phyloP scores from a whole-genome alignment of 2,888 invertebrate species.

The Limenitis camilla region DNA sequence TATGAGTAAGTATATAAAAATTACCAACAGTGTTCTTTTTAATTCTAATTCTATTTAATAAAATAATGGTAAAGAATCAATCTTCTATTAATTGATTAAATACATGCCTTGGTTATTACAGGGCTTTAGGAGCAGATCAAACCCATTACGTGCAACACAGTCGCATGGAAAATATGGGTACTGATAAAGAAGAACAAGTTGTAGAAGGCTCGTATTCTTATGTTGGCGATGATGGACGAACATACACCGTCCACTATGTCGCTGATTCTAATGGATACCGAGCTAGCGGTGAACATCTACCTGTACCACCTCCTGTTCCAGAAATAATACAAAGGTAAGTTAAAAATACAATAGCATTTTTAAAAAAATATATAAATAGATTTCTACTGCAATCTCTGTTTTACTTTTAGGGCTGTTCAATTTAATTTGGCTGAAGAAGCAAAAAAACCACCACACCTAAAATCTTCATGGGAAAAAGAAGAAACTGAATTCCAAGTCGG shows the following conservation, averaged over 20 bases:
- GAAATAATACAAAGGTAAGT: slow-evolving; percentile 77
- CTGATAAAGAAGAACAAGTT: slow-evolving; percentile 75
- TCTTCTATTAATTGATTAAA: neutral
- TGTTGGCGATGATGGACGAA: slow-evolving; percentile 76
- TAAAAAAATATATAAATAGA: neutral
- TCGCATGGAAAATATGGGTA: slow-evolving; percentile 72
- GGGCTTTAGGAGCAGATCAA: slow-evolving; percentile 69
- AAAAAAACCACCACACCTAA: slow-evolving; percentile 52
- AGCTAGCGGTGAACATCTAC: slow-evolving; percentile 84
- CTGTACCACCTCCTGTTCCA: slow-evolving; percentile 84
- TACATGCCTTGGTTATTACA: neutral
- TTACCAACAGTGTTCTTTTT: neutral
- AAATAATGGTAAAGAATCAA: no score
- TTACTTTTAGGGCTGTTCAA: slow-evolving; percentile 51
- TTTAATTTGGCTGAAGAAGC: slow-evolving; percentile 69
- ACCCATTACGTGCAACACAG: slow-evolving; percentile 72
- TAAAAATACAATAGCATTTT: neutral
- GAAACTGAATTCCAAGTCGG: slow-evolving; percentile 45
- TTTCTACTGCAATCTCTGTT: neutral
- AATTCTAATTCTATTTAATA: no score
- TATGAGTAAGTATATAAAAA: slow-evolving; percentile 60
- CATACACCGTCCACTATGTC: slow-evolving; percentile 78
- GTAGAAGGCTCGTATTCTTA: slow-evolving; percentile 78
- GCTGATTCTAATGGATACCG: slow-evolving; percentile 86
- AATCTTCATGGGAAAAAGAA: slow-evolving; percentile 50